Evolutionary conservation across 2,797 vertebrate species (phyloP).

Genomic region (Lophius americanus): DNA sequence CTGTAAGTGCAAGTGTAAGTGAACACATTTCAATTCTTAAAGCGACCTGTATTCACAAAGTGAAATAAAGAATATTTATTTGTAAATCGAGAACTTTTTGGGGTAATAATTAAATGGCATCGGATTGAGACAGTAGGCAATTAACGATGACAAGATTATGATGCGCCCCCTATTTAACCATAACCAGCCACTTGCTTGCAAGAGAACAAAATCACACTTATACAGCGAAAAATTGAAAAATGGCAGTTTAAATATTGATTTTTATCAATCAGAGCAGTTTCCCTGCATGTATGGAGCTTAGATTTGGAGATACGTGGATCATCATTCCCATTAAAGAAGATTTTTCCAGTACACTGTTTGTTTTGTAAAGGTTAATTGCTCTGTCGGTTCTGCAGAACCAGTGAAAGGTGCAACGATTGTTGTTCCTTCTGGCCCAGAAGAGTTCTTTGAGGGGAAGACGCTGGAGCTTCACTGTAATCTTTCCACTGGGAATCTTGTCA

Average conservation of each 20-base stretch:
- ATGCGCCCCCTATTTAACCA: no score
- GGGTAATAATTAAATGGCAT: no score
- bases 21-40: no score
- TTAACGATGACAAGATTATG: background rate
- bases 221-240: no score
- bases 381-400: slow-evolving; percentile 51
- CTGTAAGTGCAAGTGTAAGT: background rate
- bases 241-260: no score
- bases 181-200: no score
- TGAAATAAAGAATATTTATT: no score
- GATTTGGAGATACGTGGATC: background rate
- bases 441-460: slow-evolving; percentile 57
- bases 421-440: background rate
- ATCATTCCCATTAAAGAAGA: background rate
- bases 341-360: background rate
- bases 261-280: no score
- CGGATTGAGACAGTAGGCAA: background rate
- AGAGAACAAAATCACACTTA: no score
- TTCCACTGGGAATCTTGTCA: slow-evolving; percentile 56
- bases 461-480: slow-evolving; percentile 60
- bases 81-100: no score
- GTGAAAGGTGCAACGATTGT: slow-evolving; percentile 35
- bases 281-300: background rate
- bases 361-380: background rate
- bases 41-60: no score